Evolutionary conservation across 2,888 invertebrate genomes (phyloP), one percentile per base, ranked within the genome.

Genomic region (Lasioglossum marginatum): DNA sequence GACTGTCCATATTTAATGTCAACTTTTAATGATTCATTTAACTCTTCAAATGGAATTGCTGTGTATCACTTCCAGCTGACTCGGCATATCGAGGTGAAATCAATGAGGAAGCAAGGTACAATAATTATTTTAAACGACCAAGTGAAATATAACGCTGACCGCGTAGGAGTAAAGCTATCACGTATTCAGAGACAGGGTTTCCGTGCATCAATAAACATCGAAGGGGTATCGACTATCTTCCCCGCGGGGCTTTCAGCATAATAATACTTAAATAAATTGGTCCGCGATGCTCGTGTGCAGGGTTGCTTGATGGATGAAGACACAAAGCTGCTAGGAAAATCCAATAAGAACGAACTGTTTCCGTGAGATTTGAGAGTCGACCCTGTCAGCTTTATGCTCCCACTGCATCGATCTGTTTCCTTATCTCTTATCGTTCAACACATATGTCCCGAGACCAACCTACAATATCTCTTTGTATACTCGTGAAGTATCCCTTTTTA

Each of bases 341-440:
- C 82, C 87, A 88, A 87, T 88, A 88, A 88, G 75, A 78, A 80
- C 73, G 57, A 81, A 83, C 78, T 52, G 78, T 87, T 88, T 79
- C 74, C 73, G 45, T 27, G 80, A 79, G 81, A 87, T 80, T 84
- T 84, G 72, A 79, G 27, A 71, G 80, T 74, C 63, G 73, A 79
- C 40, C 70, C 70, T 52, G 66, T 78, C 66, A 37, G 60, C 78
- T 77, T 77, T 70, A 60, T 63, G 76, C 70, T 81, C 79, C 4
- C 60, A 57, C 72, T 37, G 27, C 89, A 80, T 86, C 81, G 88
- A 89, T 88, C 85, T 85, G 89, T 82, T 89, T 85, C 63, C 81
- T 85, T 84, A 88, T 88, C 83, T 79, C 52, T 89, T 86, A 89
- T 89, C 88, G 60, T 34, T 37, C 68, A 40, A 76, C 87, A 70